A percentile compares a stretch with the other conserved stretches of the same genome.
Conservation (phyloP, 2,113 vertebrate genomes). For the Neopipo cinnamomea region DNA sequence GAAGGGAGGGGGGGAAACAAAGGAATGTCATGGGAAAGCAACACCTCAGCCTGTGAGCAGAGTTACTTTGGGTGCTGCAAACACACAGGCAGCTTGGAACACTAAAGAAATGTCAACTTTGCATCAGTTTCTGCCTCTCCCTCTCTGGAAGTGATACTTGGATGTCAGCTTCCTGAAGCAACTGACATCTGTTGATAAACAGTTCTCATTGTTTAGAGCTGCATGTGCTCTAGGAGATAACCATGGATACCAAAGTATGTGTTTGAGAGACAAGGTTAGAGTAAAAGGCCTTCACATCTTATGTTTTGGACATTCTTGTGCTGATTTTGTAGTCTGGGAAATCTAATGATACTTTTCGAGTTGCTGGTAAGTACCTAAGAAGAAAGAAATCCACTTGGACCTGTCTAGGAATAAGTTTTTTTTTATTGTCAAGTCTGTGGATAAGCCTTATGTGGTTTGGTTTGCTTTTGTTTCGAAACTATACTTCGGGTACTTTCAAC, state of each 20-base stretch:
- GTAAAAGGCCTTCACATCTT: neutral
- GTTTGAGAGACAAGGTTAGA: neutral
- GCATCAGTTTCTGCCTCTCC: neutral
- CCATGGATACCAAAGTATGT: neutral
- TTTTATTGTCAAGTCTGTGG: neutral
- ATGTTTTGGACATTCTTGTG: neutral
- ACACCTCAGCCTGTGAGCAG: neutral
- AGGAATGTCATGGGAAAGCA: neutral
- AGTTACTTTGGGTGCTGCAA: neutral
- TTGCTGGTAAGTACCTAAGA: neutral
- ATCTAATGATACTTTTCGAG: neutral
- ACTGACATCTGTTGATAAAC: neutral
- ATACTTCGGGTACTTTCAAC: neutral
- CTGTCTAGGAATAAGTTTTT: neutral
- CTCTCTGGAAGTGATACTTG: neutral
- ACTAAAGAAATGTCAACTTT: neutral
- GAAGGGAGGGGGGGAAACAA: neutral
- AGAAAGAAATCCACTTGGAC: neutral
- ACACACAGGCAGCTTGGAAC: neutral
- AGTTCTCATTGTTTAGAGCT: neutral
- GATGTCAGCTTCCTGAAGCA: neutral
- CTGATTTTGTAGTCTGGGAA: neutral
- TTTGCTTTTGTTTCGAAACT: neutral
- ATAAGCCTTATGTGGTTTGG: neutral
- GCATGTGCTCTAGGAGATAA: neutral